Evolutionary conservation across 2,888 invertebrate genomes (phyloP).

Genomic region (Ophioninae sp.): DNA sequence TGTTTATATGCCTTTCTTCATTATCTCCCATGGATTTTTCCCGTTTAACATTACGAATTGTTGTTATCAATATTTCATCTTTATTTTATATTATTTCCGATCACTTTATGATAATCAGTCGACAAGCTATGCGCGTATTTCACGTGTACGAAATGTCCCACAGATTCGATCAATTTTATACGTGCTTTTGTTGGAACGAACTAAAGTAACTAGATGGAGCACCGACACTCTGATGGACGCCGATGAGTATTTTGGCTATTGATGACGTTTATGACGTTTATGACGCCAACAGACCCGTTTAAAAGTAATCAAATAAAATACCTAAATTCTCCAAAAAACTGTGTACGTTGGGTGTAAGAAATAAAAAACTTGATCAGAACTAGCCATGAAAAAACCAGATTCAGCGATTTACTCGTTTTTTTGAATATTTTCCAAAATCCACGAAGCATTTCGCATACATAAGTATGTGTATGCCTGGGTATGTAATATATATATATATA

Average conservation of each 20-base stretch:
- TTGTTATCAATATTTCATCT: conserved; percentile 35
- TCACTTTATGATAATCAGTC: conserved; percentile 76
- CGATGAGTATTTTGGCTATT: too few relatives aligned
- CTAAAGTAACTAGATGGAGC: too few relatives aligned
- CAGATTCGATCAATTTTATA: conserved; percentile 32
- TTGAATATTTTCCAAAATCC: conserved; percentile 29
- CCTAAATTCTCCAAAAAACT: too few relatives aligned
- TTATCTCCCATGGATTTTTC: conserved; percentile 11
- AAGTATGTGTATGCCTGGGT: too few relatives aligned
- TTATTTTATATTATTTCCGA: conserved; percentile 52
- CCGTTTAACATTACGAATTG: conserved; percentile 3
- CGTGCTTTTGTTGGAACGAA: neutral
- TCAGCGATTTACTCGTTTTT: conserved; percentile 9
- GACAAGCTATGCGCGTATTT: conserved; percentile 77
- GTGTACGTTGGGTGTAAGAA: too few relatives aligned
- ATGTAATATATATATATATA: conserved; percentile 31
- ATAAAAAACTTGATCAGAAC: neutral
- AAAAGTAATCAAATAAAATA: too few relatives aligned
- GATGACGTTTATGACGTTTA: too few relatives aligned
- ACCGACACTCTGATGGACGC: too few relatives aligned
- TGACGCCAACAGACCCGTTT: too few relatives aligned
- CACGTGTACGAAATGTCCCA: conserved; percentile 65
- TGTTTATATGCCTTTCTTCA: neutral
- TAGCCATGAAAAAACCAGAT: neutral
- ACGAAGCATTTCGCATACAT: conserved; percentile 56